Evolutionary conservation across 2,797 vertebrate genomes (phyloP).

Genomic region (Malacoraja senta): DNA sequence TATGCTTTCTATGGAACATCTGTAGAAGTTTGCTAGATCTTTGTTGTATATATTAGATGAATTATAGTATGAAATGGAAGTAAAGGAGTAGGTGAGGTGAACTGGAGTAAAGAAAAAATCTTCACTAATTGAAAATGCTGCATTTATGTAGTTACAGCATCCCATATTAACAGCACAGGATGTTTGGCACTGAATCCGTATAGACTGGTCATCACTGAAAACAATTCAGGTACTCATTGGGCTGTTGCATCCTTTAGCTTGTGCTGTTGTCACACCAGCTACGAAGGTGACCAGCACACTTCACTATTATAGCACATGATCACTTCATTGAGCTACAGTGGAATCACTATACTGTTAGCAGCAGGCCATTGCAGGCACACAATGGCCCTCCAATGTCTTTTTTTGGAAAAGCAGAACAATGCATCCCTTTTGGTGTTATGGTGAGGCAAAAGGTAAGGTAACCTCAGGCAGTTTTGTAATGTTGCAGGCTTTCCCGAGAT

Average conservation of each 20-base stretch:
- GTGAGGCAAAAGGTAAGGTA: not conserved
- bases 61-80: too few relatives aligned
- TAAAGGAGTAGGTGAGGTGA: too few relatives aligned
- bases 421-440: not conserved
- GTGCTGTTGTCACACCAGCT: not conserved
- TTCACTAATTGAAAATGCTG: not conserved
- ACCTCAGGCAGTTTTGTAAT: not conserved
- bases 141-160: not conserved
- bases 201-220: not conserved
- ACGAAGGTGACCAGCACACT: not conserved
- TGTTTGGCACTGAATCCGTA: not conserved
- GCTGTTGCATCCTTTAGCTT: not conserved
- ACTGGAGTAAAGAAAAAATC: not conserved
- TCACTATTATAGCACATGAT: not conserved
- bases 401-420: not conserved
- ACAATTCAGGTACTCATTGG: not conserved
- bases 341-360: not conserved
- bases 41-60: too few relatives aligned
- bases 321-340: not conserved
- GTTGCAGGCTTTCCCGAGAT: not conserved
- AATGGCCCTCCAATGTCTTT: not conserved
- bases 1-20: too few relatives aligned
- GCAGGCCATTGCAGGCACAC: not conserved
- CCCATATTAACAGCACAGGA: not conserved
- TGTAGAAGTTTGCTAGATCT: too few relatives aligned